Percentiles rank a stretch among this genome's conserved stretches.
phyloP scores from a whole-genome alignment of 2,113 vertebrate genomes.

The Lycaon pictus region DNA sequence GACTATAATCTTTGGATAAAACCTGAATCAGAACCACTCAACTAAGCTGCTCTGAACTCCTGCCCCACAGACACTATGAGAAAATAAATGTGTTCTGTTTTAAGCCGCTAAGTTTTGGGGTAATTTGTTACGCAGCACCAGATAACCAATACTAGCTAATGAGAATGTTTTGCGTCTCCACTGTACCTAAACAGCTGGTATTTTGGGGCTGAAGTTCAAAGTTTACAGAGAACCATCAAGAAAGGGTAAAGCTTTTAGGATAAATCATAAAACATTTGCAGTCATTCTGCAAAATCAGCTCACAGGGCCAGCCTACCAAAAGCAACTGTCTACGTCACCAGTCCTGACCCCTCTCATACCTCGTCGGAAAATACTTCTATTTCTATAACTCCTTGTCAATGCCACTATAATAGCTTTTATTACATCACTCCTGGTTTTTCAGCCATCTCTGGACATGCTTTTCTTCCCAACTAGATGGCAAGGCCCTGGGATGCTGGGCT shows the following conservation, averaged over 20 bases:
- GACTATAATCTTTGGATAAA: background rate
- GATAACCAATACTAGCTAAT: background rate
- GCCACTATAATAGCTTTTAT: background rate
- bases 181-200: background rate
- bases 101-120: background rate
- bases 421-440: background rate
- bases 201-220: background rate
- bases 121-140: slow-evolving; percentile 10
- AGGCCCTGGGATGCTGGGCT: background rate
- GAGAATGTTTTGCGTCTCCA: background rate
- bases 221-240: background rate
- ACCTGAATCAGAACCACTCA: background rate
- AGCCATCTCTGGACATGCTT: background rate
- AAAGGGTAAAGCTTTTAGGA: background rate
- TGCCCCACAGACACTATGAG: background rate
- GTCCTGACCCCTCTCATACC: background rate
- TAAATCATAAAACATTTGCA: background rate
- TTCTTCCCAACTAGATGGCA: background rate
- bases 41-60: background rate
- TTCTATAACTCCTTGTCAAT: background rate
- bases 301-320: background rate
- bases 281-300: background rate
- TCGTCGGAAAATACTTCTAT: background rate
- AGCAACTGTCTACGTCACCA: background rate
- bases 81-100: background rate